A percentile compares a stretch with the other conserved stretches of the same genome.
Conservation (phyloP, 2,888 invertebrate species). For the Timema cristinae region DNA sequence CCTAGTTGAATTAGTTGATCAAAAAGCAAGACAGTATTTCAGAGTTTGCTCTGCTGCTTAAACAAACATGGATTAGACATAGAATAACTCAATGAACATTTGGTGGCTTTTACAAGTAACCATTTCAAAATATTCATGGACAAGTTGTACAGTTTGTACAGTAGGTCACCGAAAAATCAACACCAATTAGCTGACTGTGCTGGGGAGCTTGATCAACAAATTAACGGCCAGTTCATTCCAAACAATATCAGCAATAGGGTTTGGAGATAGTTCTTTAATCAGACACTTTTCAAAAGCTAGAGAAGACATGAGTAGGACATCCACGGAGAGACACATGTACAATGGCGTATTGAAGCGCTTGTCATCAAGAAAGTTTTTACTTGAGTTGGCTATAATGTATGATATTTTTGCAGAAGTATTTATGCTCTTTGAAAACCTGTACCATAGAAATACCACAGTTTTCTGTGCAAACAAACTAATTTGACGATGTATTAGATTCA, state of each 20-base stretch:
- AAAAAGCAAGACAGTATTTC: background rate
- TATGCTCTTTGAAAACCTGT: conserved; percentile 10
- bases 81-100: conserved; percentile 4
- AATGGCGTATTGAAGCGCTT: conserved; percentile 1
- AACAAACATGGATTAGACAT: conserved; percentile 1
- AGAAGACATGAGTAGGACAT: background rate
- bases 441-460: conserved; percentile 3
- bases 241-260: background rate
- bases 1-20: background rate
- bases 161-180: background rate
- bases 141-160: background rate
- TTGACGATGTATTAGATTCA: conserved; percentile 14
- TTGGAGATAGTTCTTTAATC: conserved; percentile 1
- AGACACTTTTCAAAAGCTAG: conserved; percentile 8
- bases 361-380: background rate
- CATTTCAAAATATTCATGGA: conserved; percentile 3
- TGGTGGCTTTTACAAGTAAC: background rate
- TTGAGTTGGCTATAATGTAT: conserved; percentile 5
- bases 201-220: background rate
- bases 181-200: conserved; percentile 5
- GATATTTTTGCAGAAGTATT: background rate
- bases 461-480: conserved; percentile 14
- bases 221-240: background rate
- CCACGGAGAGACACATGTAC: background rate
- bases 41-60: background rate